Evolutionary conservation across 2,113 vertebrate species (phyloP).

Genomic region (Diadophis punctatus): DNA sequence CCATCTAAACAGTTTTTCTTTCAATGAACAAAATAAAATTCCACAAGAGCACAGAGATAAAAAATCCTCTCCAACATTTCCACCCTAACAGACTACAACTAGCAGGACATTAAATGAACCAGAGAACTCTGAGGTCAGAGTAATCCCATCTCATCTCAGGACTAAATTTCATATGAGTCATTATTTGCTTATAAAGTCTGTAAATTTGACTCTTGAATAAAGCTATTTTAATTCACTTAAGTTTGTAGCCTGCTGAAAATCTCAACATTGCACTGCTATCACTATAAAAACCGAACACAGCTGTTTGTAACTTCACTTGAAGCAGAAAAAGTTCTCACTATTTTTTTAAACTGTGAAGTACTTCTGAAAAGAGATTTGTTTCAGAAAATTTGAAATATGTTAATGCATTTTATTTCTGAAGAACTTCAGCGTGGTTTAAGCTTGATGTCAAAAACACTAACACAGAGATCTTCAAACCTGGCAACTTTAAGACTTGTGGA

Average conservation of each 20-base stretch:
- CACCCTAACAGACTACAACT: background rate
- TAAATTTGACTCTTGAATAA: background rate
- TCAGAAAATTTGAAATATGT: background rate
- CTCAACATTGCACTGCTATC: background rate
- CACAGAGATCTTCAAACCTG: too few species aligned
- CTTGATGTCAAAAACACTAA: background rate
- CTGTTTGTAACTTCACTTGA: background rate
- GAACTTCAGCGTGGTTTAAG: background rate
- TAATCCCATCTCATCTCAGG: background rate
- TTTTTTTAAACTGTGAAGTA: background rate
- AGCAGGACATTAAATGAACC: background rate
- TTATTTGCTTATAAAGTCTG: conserved; percentile 17
- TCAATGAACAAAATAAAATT: background rate
- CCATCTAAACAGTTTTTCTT: background rate
- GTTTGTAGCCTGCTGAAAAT: background rate
- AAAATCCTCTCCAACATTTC: background rate
- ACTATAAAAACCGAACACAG: background rate
- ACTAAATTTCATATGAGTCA: background rate
- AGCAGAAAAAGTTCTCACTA: background rate
- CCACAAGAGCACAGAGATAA: background rate
- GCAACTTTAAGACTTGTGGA: too few species aligned
- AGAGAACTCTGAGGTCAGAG: background rate
- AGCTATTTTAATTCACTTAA: background rate
- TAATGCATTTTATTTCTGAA: background rate
- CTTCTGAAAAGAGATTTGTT: background rate